Base-by-base conservation (phyloP, 2,113 vertebrate genomes). In the Clinocottus analis region DNA sequence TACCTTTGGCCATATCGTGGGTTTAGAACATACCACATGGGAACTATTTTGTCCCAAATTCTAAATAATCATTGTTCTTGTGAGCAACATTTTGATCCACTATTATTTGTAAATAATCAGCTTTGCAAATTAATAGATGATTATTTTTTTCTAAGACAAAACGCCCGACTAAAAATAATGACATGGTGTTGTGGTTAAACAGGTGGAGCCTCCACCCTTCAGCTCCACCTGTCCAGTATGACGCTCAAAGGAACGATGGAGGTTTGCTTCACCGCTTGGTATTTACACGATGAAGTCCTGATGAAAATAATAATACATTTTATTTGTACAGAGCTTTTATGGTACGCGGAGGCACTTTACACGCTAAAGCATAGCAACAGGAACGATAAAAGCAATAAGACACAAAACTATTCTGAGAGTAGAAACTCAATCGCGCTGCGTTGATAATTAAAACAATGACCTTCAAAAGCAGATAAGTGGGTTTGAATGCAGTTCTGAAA, bases 1-100 rank as follows among this genome's bases (percentile, higher is more conserved):
- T 49, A 49, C 51, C n/a, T 64, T 53, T 78, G 65, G 75, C 55
- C 43, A 39, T 17, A 27, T 25, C 59, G 45, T 35, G 21, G 21
- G 4, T 29, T 59, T 25, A 21, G 41, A 51, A 55, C 14, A 23
- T 19, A 37, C 19, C 12, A 21, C 72, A 53, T 16, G 13, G 13
- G 6, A 51, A n/a, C 7, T 29, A 25, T 14, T 39, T 31, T 66
- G 5, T 19, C 11, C 7, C 47, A 21, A n/a, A 49, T 21, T 49
- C 7, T 9, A 49, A 21, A 21, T 21, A 2, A 12, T 45, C 13
- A 2, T 33, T 67, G 1, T 33, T 67, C 27, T 21, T 43, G 37
- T 16, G 4, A 21, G 47, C 19, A 14, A 39, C 35, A 23, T 25
- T 43, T 9, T 10, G 7, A 63, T 63, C 2, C n/a, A 17, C 47